Evolutionary conservation across 1,140 invertebrate species (phyloP).

Genomic region (Drosophila sulfurigaster): DNA sequence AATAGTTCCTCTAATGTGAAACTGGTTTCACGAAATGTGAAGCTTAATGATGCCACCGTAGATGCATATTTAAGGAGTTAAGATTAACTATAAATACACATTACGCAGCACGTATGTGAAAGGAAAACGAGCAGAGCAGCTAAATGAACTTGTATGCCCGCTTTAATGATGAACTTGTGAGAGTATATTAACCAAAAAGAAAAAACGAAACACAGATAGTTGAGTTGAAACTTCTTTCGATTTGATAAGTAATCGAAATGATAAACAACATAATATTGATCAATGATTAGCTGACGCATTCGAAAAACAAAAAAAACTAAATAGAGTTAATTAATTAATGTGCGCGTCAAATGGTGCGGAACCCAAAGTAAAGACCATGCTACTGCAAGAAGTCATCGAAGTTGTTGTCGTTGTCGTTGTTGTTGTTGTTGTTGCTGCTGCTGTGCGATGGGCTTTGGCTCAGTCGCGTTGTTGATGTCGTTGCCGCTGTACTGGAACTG

Average conservation of each 20-base stretch:
- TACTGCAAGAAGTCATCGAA: constrained; percentile 12
- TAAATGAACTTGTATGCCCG: no score
- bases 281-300: constrained; percentile 7
- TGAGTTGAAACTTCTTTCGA: no score
- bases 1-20: constrained; percentile 19
- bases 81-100: constrained; percentile 11
- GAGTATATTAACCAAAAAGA: no score
- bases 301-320: constrained; percentile 4
- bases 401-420: not conserved
- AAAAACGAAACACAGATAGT: no score
- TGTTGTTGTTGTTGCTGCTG: constrained; percentile 3
- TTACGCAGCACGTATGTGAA: not conserved
- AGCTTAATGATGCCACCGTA: not conserved
- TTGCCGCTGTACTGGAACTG: constrained; percentile 38
- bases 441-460: constrained; percentile 3
- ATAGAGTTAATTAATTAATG: constrained; percentile 32
- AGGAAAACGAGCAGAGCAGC: no score
- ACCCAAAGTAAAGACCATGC: constrained; percentile 14
- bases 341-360: constrained; percentile 38
- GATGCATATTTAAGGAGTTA: constrained; percentile 19
- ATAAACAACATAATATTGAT: no score
- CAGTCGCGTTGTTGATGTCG: not conserved
- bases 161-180: no score
- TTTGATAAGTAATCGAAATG: no score
- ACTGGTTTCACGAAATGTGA: constrained; percentile 4